These are phyloP conservation scores for Tyto alba DNA, from an alignment of 2,113 vertebrate genomes.

Conservation along the genomic window DNA sequence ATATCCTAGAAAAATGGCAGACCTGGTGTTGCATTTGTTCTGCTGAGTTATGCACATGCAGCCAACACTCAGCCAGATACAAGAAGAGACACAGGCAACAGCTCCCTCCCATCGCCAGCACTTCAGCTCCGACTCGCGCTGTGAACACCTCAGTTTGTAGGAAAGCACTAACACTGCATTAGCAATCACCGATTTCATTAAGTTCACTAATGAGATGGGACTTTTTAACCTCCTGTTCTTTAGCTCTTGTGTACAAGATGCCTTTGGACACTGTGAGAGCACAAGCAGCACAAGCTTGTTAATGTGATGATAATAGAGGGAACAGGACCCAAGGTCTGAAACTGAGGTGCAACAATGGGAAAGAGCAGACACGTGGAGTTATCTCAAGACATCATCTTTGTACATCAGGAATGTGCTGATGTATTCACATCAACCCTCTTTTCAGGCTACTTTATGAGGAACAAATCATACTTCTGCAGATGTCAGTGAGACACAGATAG, in stretches of 20 bases:
- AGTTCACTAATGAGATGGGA: neutral
- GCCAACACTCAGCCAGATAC: neutral
- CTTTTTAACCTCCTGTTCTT: neutral
- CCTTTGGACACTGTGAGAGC: neutral
- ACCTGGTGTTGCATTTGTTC: too few species aligned
- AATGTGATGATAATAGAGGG: neutral
- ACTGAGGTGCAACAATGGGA: neutral
- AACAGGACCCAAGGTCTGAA: neutral
- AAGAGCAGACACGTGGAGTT: neutral
- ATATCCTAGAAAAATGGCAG: neutral
- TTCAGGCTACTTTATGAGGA: neutral
- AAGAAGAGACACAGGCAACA: neutral
- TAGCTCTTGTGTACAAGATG: neutral
- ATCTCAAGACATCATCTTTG: neutral
- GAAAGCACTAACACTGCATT: neutral
- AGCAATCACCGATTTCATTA: neutral
- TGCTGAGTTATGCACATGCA: fast-evolving
- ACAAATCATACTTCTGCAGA: neutral
- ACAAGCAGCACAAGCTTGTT: neutral
- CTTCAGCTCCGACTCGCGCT: neutral
- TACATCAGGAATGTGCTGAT: neutral
- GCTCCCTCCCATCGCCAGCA: neutral
- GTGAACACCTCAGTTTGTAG: neutral
- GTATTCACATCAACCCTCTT: neutral
- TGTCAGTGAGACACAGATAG: neutral